Evolutionary conservation across 2,888 invertebrate species (phyloP).

Genomic region (Cosmia pyralina): DNA sequence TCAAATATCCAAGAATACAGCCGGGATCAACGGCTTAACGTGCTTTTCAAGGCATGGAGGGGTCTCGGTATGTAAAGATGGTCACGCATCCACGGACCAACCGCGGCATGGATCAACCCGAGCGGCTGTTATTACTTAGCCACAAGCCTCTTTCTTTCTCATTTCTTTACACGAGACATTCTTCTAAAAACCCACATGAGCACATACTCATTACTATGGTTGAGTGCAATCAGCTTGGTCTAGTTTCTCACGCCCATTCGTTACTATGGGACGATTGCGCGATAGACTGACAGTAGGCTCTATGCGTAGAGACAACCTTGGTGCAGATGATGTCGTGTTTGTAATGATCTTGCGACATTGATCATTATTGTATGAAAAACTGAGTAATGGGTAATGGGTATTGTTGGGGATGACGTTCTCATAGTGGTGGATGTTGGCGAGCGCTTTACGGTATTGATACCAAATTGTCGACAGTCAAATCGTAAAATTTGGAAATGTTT

Average conservation of each 20-base stretch:
- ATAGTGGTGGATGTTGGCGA: too few relatives aligned
- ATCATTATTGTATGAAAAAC: slow-evolving; percentile 22
- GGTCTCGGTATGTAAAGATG: too few relatives aligned
- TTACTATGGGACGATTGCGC: slow-evolving; percentile 64
- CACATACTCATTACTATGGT: slow-evolving; percentile 40
- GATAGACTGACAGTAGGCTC: slow-evolving; percentile 34
- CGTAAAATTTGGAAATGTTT: too few relatives aligned
- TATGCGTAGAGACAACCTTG: slow-evolving; percentile 55
- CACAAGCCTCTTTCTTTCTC: neutral
- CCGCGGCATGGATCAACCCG: too few relatives aligned
- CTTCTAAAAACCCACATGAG: slow-evolving; percentile 7
- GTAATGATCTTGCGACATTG: slow-evolving; percentile 44
- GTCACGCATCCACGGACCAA: too few relatives aligned
- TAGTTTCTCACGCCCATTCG: slow-evolving; percentile 62
- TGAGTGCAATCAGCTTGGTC: slow-evolving; percentile 34
- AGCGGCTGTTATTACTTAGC: too few relatives aligned
- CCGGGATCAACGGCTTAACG: too few relatives aligned
- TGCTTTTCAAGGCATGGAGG: too few relatives aligned
- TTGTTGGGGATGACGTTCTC: too few relatives aligned
- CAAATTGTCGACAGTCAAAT: too few relatives aligned
- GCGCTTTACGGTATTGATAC: too few relatives aligned
- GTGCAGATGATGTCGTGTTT: slow-evolving; percentile 31
- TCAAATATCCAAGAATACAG: too few relatives aligned
- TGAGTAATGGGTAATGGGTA: neutral
- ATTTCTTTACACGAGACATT: neutral